phyloP scores from a whole-genome alignment of 92 coral and sea anemone genomes.

The Actinostola sp. region DNA sequence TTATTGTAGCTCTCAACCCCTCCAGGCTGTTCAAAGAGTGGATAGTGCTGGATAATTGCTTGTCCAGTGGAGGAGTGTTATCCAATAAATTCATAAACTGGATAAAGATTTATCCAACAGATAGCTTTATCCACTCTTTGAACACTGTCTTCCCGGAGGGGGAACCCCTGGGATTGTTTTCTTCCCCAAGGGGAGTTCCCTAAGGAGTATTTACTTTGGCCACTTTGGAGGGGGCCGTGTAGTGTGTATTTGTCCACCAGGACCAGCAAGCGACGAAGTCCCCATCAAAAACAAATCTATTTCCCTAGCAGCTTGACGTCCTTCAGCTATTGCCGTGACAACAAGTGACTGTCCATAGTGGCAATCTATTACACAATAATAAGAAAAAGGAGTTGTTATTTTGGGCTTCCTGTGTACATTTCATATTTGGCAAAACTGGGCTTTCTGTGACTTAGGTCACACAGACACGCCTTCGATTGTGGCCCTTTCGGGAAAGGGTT shows the following conservation, averaged over 20 bases:
- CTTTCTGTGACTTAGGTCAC: conserved; percentile 30
- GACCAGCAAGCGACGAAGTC: conserved; percentile 92
- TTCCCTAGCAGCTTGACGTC: conserved; percentile 97
- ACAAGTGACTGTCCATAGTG: conserved; percentile 92
- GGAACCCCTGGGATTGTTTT: too few species aligned
- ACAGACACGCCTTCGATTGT: too few species aligned
- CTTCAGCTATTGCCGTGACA: conserved; percentile 97
- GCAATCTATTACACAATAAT: conserved; percentile 62
- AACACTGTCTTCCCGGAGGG: too few species aligned
- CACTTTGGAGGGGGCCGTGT: conserved; percentile 65
- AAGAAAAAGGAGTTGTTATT: background rate
- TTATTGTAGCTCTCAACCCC: too few species aligned
- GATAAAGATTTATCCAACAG: too few species aligned
- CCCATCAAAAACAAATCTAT: conserved; percentile 98
- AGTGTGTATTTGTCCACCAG: conserved; percentile 87
- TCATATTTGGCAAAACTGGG: background rate
- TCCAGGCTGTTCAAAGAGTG: too few species aligned
- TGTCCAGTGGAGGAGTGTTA: too few species aligned
- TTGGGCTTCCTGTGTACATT: conserved; percentile 12
- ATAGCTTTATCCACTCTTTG: too few species aligned
- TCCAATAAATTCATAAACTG: too few species aligned
- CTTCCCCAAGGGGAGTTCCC: background rate
- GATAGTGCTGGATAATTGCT: too few species aligned
- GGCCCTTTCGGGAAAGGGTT: too few species aligned
- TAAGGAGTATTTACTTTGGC: conserved; percentile 11